Evolutionary conservation across 2,113 vertebrate species (phyloP), one percentile per base, ranked within the genome.

Genomic region (Felis catus): DNA sequence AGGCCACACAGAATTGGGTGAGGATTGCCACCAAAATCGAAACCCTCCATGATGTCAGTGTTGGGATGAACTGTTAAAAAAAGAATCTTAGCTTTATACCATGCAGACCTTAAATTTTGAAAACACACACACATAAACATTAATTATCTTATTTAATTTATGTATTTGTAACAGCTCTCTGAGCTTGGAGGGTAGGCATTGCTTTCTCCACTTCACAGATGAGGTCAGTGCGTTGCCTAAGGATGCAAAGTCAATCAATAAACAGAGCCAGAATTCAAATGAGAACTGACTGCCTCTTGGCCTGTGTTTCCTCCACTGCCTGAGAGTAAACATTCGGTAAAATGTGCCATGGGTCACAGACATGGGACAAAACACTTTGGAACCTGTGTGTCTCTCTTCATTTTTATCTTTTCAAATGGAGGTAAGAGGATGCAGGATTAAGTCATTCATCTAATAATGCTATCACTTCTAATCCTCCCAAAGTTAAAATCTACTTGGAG

Each of bases 61-160:
- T 89, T 41, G 98, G 99, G 73, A 98, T 98, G 70, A 99, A 84
- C 98, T 99, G 97, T 94, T 63, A 36, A 86, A 91, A 97, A 97
- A 91, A 98, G 41, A 95, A 45, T n/a, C 51, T 7, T 18, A 45
- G 12, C 14, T 16, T 96, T 96, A 85, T 3, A 21, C 9, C 27
- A 61, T 55, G 5, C 23, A 51, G 23, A 29, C 4, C 29, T 89
- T 33, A 82, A 29, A 71, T 65, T 82, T 84, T 16, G n/a, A 87
- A 68, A 84, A 71, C 13, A 9, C 15, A 58, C 36, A 36, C 21
- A 15, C 23, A 71, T 13, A 9, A 9, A 51, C 13, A 15, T 18
- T 36, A 36, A 18, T 27, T 39, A 51, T 76, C 23, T 63, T 27
- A 71, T 27, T 86, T 83, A 65, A 68, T 45, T 73, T 87, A 18